Evolutionary conservation across 64 coral and sea anemone genomes (phyloP).

Genomic region (Actinia tenebrosa): DNA sequence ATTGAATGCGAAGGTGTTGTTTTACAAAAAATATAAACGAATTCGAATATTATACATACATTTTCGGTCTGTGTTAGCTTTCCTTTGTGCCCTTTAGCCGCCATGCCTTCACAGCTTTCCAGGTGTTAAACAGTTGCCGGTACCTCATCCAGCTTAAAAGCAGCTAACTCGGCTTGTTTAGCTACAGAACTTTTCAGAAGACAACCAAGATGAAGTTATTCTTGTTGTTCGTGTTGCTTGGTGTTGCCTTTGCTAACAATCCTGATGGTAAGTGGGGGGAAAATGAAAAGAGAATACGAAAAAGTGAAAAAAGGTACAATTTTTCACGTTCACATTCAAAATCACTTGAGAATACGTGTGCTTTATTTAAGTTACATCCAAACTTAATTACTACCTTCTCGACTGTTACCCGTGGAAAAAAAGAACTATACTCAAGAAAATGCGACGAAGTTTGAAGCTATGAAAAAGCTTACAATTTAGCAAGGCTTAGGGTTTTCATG

Average conservation of each 20-base stretch:
- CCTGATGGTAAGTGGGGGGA: not conserved
- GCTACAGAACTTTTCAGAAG: not conserved
- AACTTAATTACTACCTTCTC: not conserved
- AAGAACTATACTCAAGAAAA: no score
- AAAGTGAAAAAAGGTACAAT: not conserved
- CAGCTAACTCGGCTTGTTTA: not conserved
- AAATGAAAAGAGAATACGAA: not conserved
- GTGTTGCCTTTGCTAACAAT: not conserved
- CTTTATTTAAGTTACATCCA: not conserved
- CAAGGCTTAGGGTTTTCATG: no score
- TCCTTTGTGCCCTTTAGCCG: not conserved
- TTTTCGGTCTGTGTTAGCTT: not conserved
- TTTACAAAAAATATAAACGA: no score
- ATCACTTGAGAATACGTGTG: not conserved
- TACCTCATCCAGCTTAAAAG: not conserved
- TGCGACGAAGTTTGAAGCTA: no score
- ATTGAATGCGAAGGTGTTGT: no score
- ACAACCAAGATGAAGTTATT: not conserved
- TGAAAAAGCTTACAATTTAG: no score
- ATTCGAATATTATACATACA: not conserved
- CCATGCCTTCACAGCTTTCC: not conserved
- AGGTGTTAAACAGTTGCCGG: not conserved
- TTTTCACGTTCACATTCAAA: not conserved
- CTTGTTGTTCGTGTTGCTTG: not conserved
- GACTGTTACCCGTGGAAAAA: no score